Evolutionary conservation across 2,113 vertebrate genomes (phyloP), one percentile per base, ranked within the genome.

Genomic region (Dunckerocampus dactyliophorus): DNA sequence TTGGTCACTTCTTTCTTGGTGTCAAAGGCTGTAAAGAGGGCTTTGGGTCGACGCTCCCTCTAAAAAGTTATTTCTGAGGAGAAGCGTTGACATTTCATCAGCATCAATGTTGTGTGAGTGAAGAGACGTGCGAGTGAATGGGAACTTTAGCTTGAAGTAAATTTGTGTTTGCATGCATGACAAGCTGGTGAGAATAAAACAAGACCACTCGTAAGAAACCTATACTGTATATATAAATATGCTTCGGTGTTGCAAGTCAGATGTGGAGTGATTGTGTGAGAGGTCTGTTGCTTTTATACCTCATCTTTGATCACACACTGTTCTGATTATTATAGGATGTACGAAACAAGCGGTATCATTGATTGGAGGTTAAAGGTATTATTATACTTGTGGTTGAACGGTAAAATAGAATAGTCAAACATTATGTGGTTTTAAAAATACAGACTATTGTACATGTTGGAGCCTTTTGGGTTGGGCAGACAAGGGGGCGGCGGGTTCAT

Each of bases 1-100:
- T 88, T 87, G 85, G 83, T 79, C 87, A 59, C 57, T 51, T 89
- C 70, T 85, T 82, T 87, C 74, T 63, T 69, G 46, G 70, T 86
- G 72, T 72, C 31, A 69, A 67, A 63, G 67, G 79, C 82, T 80
- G 76, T 76, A 75, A 74, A 79, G 74, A 84, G 85, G 87, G 85
- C 82, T 86, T 63, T 7, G 31, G 45, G 72, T 75, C 62, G 50
- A 57, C 72, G 7, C 65, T 15, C 57, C 50, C 59, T 54, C 31
- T 21, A 49, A 2, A 34, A 2, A 37, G 20, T 43, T n/a, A n/a
- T n/a, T n/a, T 52, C 42, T 1, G 28, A 46, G 57, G 67, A 62
- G 62, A 42, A 17, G 15, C n/a, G 56, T 53, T 24, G n/a, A 65
- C 76, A 64, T 75, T 62, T 72, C 62, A 20, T 79, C 79, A 72